Base-by-base conservation (phyloP, 2,888 invertebrate genomes). In the Branchipolynoe longqiensis region DNA sequence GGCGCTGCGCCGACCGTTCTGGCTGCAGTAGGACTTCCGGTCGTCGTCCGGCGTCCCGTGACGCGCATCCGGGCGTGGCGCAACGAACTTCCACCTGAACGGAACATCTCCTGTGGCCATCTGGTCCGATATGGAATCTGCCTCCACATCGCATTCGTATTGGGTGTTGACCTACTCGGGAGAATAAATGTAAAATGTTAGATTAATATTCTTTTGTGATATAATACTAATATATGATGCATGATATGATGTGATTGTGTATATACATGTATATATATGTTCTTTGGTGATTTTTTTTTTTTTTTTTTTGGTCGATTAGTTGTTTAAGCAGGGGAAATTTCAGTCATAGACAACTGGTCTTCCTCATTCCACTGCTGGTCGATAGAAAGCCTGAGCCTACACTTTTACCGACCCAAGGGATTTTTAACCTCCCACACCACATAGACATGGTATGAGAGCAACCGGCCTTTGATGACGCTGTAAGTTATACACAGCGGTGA, bases 1-100 rank as follows among this genome's bases (percentile, higher is more conserved):
- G 36, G 69, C 69, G 69, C 69, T 69, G 8, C 69, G 69, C 4
- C 69, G 33, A 3, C 69, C 69, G 36, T 38, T 69, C 22, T 69
- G 36, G 38, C 22, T n/a, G 69, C 69, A 38, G 38, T 14, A 36
- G 36, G 69, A 69, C 69, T 69, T 69, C 69, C 69, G 69, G 69
- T 69, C 69, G n/a, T 69, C 69, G 69, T 69, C 69, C 22, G 38
- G 69, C 36, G 69, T 69, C 36, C 69, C 69, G 36, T 36, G 69
- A 36, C 69, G 69, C 14, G 69, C 36, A n/a, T 69, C 69, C 22
- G 69, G 69, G 69, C 38, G 69, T 22, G 69, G 38, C 36, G 69
- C 69, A 1, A 38, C 36, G 8, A 69, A 38, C 36, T 38, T 33
- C 69, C 69, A 33, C 38, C 69, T 69, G 33, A 33, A 33, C 38